Conservation (phyloP, 2,888 invertebrate species). For the Hirtodrosophila cameraria region DNA sequence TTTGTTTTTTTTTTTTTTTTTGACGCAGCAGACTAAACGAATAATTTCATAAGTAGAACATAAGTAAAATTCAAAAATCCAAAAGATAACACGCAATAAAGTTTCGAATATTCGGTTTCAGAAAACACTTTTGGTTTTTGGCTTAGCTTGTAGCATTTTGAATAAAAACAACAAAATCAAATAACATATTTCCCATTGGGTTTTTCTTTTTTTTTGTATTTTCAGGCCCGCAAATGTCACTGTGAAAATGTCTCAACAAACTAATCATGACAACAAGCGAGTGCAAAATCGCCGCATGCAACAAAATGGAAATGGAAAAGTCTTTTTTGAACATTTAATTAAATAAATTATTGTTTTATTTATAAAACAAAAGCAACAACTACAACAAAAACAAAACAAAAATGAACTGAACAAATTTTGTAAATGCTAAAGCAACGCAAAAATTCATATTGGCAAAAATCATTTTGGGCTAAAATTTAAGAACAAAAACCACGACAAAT, state of each 20-base stretch:
- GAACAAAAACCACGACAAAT: slow-evolving; percentile 30
- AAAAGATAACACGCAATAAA: too few species aligned
- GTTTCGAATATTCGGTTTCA: too few species aligned
- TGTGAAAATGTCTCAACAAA: slow-evolving; percentile 70
- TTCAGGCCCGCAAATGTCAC: slow-evolving; percentile 68
- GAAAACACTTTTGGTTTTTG: too few species aligned
- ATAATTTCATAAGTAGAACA: not conserved
- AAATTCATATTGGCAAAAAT: slow-evolving; percentile 65
- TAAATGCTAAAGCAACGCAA: slow-evolving; percentile 56
- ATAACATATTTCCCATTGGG: not conserved
- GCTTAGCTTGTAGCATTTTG: too few species aligned
- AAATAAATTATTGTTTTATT: slow-evolving; percentile 44
- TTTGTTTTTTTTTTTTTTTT: too few species aligned
- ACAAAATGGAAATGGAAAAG: slow-evolving; percentile 53
- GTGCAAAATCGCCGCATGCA: slow-evolving; percentile 45
- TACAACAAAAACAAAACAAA: slow-evolving; percentile 28
- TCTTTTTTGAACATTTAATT: slow-evolving; percentile 65
- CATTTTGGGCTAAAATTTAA: slow-evolving; percentile 59
- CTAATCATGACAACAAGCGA: slow-evolving; percentile 51
- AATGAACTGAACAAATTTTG: slow-evolving; percentile 57
- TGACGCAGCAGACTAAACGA: too few species aligned
- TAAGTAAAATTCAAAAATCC: too few species aligned
- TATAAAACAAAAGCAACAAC: slow-evolving; percentile 15
- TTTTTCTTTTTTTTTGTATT: slow-evolving; percentile 3
- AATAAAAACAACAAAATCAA: not conserved